Evolutionary conservation across 2,797 vertebrate species (phyloP), one percentile per base, ranked within the genome.

Genomic region (Eulemur rubriventer): DNA sequence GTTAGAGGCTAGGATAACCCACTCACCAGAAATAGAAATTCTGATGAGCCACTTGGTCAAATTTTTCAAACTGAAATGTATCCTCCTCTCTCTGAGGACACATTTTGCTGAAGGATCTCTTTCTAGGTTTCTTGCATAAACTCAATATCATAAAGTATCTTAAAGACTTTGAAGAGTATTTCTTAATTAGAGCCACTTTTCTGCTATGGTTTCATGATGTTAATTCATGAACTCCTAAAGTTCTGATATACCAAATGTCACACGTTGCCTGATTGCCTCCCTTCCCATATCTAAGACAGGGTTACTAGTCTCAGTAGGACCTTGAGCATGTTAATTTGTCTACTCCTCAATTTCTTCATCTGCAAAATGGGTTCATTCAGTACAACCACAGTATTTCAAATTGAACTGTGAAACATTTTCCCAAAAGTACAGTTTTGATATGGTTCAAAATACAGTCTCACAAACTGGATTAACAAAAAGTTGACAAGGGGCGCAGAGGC

Each of bases 391-490:
- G 30, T 38, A 65, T 84, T 80, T 95, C 82, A 50, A 91, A 67
- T 26, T 59, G 46, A 88, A 89, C 41, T 81, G 24, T 80, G 59
- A 85, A 61, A 59, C n/a, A 50, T 70, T 78, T 96, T 81, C 82
- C 86, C 52, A 6, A 65, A 94, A 80, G 63, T 57, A 82, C 22
- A 70, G 28, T 46, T 91, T 76, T 79, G 28, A n/a, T 55, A 57
- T 69, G 28, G 38, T 65, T 93, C 70, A 81, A 70, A 91, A 93
- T 61, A 3, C 38, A 88, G 16, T 75, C 63, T 93, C 4, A 35
- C 43, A 84, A 91, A 65, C 65, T 41, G 33, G 3, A 96, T 67
- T 63, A 61, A 75, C 43, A 95, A 83, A 95, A 89, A 82, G 41
- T n/a, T 69, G 18, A 28, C 50, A 80, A n/a, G 33, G 33, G 63